Evolutionary conservation across 2,797 vertebrate genomes (phyloP).

Genomic region (Antrozous pallidus): DNA sequence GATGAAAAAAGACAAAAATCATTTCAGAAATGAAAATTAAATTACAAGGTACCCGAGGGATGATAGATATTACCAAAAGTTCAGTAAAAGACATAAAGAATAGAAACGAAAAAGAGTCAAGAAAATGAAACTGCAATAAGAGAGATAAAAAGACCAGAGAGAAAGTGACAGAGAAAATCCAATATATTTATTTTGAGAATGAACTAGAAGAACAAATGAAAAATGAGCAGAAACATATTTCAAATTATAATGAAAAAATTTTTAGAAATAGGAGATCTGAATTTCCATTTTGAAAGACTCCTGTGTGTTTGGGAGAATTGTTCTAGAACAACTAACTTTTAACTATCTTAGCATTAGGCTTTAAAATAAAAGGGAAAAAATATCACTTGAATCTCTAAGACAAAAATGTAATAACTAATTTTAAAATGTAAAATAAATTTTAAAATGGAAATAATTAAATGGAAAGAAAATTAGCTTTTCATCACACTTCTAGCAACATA

Average conservation of each 20-base stretch:
- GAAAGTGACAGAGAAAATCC: background rate
- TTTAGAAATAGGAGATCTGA: background rate
- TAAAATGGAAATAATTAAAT: background rate
- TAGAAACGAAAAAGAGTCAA: slow-evolving; percentile 16
- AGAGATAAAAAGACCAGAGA: background rate
- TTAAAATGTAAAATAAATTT: background rate
- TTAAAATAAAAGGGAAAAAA: background rate
- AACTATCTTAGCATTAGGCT: background rate
- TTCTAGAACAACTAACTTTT: background rate
- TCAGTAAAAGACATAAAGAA: slow-evolving; percentile 5
- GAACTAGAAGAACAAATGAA: slow-evolving; percentile 26
- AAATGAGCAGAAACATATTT: slow-evolving; percentile 11
- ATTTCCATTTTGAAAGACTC: background rate
- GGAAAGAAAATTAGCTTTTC: background rate
- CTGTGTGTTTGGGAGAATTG: background rate
- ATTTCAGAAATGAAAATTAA: slow-evolving; percentile 44
- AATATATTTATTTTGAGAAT: background rate
- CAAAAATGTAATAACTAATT: background rate
- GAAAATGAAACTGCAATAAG: slow-evolving; percentile 34
- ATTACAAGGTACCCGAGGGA: background rate
- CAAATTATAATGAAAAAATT: background rate
- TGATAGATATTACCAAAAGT: slow-evolving; percentile 1
- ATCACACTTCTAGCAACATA: background rate
- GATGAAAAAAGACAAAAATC: slow-evolving; percentile 10
- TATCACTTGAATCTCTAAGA: background rate